Evolutionary conservation across 2,113 vertebrate species (phyloP).

Genomic region (Pluvialis apricaria): DNA sequence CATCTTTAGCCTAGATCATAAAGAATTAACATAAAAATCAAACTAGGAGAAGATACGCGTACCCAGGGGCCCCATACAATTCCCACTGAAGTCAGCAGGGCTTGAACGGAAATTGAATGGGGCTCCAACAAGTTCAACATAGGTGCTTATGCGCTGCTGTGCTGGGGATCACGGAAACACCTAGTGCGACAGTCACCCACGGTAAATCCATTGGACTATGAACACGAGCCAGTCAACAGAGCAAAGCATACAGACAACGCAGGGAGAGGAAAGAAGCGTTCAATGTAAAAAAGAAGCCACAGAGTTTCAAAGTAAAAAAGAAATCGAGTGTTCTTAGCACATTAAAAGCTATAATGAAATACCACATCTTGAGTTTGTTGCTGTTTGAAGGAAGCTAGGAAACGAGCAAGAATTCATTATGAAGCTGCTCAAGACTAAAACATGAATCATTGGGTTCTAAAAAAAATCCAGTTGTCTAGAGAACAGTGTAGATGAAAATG

Average conservation of each 20-base stretch:
- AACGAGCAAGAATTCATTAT: conserved; percentile 57
- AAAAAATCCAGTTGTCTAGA: conserved; percentile 50
- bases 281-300: background rate
- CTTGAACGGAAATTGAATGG: background rate
- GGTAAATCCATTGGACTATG: background rate
- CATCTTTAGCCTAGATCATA: background rate
- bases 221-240: background rate
- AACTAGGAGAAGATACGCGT: background rate
- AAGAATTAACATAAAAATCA: background rate
- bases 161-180: background rate
- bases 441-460: conserved; percentile 50
- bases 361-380: conserved; percentile 38
- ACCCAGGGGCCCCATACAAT: background rate
- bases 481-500: conserved; percentile 47
- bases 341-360: conserved; percentile 46
- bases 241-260: background rate
- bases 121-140: background rate
- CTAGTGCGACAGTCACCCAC: background rate
- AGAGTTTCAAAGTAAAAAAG: background rate
- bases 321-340: conserved; percentile 1
- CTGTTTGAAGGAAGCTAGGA: conserved; percentile 32
- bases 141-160: background rate
- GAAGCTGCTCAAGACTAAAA: conserved; percentile 46
- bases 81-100: background rate
- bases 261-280: background rate